Evolutionary conservation across 2,888 invertebrate species (phyloP), one percentile per base, ranked within the genome.

Genomic region (Allolobophora icterica): DNA sequence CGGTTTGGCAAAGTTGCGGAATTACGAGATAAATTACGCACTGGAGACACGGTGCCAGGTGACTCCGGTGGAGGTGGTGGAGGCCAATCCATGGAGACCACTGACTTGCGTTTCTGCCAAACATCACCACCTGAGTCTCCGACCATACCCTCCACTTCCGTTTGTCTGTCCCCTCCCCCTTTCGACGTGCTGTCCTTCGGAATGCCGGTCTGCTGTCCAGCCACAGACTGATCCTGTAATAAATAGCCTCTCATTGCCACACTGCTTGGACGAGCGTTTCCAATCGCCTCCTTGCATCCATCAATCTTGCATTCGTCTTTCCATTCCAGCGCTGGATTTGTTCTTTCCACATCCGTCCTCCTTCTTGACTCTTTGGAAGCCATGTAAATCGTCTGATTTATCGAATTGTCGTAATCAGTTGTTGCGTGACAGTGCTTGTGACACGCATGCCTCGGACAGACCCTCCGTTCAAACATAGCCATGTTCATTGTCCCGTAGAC

Each of bases 371-470:
- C 90, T 30, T 84, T 90, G 5, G 84, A 71, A 33, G 90, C 71
- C 45, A 90, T 40, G 84, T 90, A 90, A 30, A 90, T 84, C 19
- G 84, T 84, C 38, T 90, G 90, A 84, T 90, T 90, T 30, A 90
- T 33, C n/a, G 84, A 38, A 34, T 84, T 90, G 40, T 90, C 90
- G 42, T 90, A 83, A 90, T 83, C 87, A 11, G 38, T 38, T 13
- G 71, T 13, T 11, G 40, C 35, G 84, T 38, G 38, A 89, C 84
- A 52, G n/a, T 91, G 91, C 40, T 90, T 45, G 19, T 34, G 71
- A 40, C 90, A 42, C 19, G 93, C 93, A 13, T 93, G 92, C 90
- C 94, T 91, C 93, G 93, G 90, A 94, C 71, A 71, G 11, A 71
- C 38, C 87, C 38, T 34, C 35, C 38, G 87, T 24, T 87, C 38